Evolutionary conservation across 2,113 vertebrate genomes (phyloP), one percentile per base, ranked within the genome.

Genomic region (Cyprinodon variegatus): DNA sequence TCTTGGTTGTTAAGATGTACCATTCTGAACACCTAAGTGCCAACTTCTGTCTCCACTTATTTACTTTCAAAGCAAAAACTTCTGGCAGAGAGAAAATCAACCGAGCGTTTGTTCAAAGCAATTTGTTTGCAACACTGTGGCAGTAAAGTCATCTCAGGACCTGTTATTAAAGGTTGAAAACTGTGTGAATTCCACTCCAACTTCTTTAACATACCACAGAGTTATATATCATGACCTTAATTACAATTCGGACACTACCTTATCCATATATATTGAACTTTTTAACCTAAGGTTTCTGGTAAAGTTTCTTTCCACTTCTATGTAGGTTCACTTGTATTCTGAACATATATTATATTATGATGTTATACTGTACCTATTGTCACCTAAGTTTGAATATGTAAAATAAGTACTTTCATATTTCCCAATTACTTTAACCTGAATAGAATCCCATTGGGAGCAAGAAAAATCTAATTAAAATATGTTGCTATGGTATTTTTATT

Each of bases 1-100:
- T 77, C 63, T 39, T 77, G 65, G 60, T 75, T 74, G 68, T 75
- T 88, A 82, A 86, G 74, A 87, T 79, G 78, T 90, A 89, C 77
- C 82, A 76, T 13, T 57, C 75, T 12, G 65, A 53, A 67, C 76
- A 78, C 87, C 84, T 84, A 83, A 81, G 75, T 84, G 81, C 79
- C 88, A 86, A 89, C 29, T 29, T 29, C 29, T 29, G 29, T 29
- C 29, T 29, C 29, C 29, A 29, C 29, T 29, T 29, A 29, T 29
- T 29, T 29, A 29, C 29, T 29, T 29, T 29, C 29, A 29, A 4
- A 63, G 61, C 68, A 77, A 67, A 53, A 67, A 60, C 61, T 70
- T 76, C 57, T 20, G 65, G 60, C 61, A 45, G 41, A 64, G 65
- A 59, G 50, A 38, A 74, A 74, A 40, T n/a, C 65, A 62, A 67